Conservation (phyloP, 2,888 invertebrate species). For the Unio delphinus region DNA sequence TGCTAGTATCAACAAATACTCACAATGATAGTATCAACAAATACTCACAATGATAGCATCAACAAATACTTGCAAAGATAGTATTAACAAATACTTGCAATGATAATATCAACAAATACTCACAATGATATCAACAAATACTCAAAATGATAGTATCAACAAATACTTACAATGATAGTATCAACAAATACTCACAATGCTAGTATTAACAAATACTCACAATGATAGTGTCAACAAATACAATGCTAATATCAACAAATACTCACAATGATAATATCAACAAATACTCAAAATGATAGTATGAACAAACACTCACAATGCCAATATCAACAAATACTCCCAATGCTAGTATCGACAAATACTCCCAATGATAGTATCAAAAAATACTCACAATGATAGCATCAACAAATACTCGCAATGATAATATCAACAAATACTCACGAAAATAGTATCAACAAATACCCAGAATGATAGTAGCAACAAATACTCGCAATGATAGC, state of each 20-base stretch:
- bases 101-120: slow-evolving; percentile 6
- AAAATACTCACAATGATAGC: slow-evolving; percentile 58
- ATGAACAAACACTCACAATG: slow-evolving; percentile 60
- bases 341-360: slow-evolving; percentile 44
- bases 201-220: slow-evolving; percentile 48
- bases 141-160: neutral
- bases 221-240: slow-evolving; percentile 30
- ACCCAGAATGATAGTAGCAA: slow-evolving; percentile 58
- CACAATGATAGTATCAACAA: slow-evolving; percentile 56
- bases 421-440: slow-evolving; percentile 36
- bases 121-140: slow-evolving; percentile 56
- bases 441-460: slow-evolving; percentile 52
- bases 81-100: slow-evolving; percentile 59
- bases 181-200: slow-evolving; percentile 59
- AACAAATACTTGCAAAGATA: slow-evolving; percentile 62
- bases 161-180: slow-evolving; percentile 58
- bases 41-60: slow-evolving; percentile 59
- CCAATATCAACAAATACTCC: slow-evolving; percentile 35
- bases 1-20: slow-evolving; percentile 6
- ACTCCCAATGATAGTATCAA: neutral
- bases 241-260: slow-evolving; percentile 1
- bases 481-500: slow-evolving; percentile 60
- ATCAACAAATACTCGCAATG: slow-evolving; percentile 59
- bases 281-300: slow-evolving; percentile 35
- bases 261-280: slow-evolving; percentile 59